These are phyloP conservation scores for Melitaea athalia DNA, from an alignment of 2,888 invertebrate species.

Conservation along the genomic window DNA sequence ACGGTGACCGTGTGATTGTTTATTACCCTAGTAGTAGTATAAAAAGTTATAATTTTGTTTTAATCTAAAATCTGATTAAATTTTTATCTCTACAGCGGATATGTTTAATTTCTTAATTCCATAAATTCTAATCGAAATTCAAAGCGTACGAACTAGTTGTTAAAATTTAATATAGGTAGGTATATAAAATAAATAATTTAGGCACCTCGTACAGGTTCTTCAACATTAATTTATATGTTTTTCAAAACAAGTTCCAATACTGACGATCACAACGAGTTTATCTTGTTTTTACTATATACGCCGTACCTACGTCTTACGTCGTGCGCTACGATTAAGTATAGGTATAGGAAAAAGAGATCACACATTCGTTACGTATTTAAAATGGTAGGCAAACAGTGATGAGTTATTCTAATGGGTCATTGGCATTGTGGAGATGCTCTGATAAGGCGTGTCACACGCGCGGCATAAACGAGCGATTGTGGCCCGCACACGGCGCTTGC, in stretches of 20 bases:
- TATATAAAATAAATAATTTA: neutral
- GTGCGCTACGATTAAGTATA: neutral
- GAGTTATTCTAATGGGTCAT: conserved; percentile 79
- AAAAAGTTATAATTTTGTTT: no score
- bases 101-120: no score
- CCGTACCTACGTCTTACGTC: neutral
- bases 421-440: conserved; percentile 70
- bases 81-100: no score
- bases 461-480: conserved; percentile 70
- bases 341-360: conserved; percentile 35
- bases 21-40: no score
- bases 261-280: conserved; percentile 21
- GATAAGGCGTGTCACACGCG: conserved; percentile 75
- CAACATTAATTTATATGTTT: conserved; percentile 9
- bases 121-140: no score
- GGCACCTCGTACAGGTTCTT: conserved; percentile 1
- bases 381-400: conserved; percentile 56
- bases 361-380: conserved; percentile 40
- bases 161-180: no score
- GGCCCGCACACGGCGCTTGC: conserved; percentile 79
- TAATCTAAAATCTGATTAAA: no score
- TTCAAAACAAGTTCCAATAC: conserved; percentile 22
- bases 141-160: no score
- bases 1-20: no score
- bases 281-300: conserved; percentile 18